Conservation (phyloP, 53 echinoderm and acorn worm species). For the Astropecten irregularis region DNA sequence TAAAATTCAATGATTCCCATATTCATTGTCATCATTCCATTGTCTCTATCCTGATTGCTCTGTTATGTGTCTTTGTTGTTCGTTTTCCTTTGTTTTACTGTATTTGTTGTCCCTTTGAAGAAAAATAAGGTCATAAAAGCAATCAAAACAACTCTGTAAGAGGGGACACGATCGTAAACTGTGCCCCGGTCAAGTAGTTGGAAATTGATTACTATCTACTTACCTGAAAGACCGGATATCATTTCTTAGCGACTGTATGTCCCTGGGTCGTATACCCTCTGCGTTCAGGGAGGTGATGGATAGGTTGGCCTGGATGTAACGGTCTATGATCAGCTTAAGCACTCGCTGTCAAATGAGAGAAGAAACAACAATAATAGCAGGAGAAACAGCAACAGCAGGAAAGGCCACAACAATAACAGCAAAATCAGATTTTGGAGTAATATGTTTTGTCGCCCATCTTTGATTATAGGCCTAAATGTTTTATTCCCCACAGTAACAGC, state of each 20-base stretch:
- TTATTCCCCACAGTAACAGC: background rate
- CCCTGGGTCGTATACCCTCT: conserved; percentile 2
- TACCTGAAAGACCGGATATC: conserved; percentile 24
- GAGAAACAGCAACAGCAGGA: too few relatives aligned
- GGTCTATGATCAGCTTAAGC: conserved; percentile 5
- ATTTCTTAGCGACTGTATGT: conserved; percentile 9
- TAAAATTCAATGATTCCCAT: background rate
- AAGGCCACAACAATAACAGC: too few relatives aligned
- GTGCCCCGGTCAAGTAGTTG: background rate
- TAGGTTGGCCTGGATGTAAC: conserved; percentile 20
- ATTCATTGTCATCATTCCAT: background rate
- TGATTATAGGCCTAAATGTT: background rate
- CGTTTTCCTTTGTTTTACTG: too few relatives aligned
- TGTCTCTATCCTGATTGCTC: background rate
- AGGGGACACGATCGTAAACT: background rate
- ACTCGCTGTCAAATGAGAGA: background rate
- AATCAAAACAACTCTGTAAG: background rate
- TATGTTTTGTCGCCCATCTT: background rate
- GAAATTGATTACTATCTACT: background rate
- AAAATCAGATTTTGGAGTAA: background rate
- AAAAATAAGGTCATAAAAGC: too few relatives aligned
- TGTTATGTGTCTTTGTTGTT: background rate
- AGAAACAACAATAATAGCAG: background rate
- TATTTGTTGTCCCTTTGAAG: too few relatives aligned
- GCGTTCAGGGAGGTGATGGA: conserved; percentile 7